phyloP scores from a whole-genome alignment of 1,140 invertebrate species.

The Rhizoglyphus robini region DNA sequence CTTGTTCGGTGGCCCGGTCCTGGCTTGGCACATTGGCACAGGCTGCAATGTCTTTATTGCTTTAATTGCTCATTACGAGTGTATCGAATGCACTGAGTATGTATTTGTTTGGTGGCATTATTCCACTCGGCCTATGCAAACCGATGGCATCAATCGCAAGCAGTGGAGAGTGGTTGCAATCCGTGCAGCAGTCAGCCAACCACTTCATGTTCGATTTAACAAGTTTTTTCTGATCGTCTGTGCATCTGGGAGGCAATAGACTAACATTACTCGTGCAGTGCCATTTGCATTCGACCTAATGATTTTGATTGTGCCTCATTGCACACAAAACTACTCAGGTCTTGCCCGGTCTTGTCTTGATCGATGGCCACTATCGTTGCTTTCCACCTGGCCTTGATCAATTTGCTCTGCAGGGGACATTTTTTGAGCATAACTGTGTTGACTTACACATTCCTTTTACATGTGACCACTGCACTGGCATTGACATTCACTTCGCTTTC shows the following conservation, averaged over 20 bases:
- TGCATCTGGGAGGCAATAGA: not conserved
- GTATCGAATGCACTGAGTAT: not conserved
- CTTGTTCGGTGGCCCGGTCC: too few relatives aligned
- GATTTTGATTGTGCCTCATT: conserved; percentile 1
- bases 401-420: not conserved
- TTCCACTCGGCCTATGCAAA: not conserved
- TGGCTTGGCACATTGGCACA: too few relatives aligned
- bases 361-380: not conserved
- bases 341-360: too few relatives aligned
- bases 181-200: not conserved
- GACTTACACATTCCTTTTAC: not conserved
- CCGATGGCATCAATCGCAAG: not conserved
- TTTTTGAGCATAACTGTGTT: not conserved
- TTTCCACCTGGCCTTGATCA: not conserved
- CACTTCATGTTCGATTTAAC: not conserved
- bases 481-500: not conserved
- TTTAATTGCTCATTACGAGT: too few relatives aligned
- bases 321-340: too few relatives aligned
- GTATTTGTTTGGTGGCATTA: not conserved
- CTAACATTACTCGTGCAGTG: not conserved
- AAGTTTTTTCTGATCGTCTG: not conserved
- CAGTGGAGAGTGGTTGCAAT: too few relatives aligned
- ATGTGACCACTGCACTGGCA: not conserved
- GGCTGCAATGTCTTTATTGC: too few relatives aligned
- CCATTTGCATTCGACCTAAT: conserved; percentile 11